Evolutionary conservation across 2,113 vertebrate species (phyloP).

Genomic region (Rhinoptilus africanus): DNA sequence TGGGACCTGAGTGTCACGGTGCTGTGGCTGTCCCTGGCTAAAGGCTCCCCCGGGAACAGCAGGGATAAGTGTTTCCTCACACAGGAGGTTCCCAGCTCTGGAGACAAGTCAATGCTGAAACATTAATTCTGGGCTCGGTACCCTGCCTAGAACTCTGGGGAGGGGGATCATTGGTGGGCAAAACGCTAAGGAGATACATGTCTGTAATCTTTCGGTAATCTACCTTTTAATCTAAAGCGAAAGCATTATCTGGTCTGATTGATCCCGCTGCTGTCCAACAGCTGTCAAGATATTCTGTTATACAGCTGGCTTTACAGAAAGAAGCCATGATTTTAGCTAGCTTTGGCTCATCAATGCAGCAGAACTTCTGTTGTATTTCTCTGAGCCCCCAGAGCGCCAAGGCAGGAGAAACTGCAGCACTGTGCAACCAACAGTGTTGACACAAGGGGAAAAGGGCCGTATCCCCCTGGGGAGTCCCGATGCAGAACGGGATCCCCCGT

Average conservation of each 20-base stretch:
- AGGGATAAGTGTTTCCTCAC: not conserved
- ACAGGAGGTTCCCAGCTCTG: not conserved
- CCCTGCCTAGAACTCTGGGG: not conserved
- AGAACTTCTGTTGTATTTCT: not conserved
- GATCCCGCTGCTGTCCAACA: not conserved
- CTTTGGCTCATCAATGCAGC: not conserved
- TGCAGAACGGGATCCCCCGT: not conserved
- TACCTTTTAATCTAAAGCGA: not conserved
- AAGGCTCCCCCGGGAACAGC: not conserved
- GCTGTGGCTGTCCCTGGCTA: not conserved
- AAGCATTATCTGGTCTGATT: not conserved
- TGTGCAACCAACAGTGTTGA: not conserved
- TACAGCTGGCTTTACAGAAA: not conserved
- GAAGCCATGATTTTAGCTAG: not conserved
- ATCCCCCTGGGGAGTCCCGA: not conserved
- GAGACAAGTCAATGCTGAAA: not conserved
- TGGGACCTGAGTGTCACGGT: rapidly evolving
- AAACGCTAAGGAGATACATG: not conserved
- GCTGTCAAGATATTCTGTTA: not conserved
- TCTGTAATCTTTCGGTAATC: not conserved
- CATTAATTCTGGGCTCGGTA: not conserved
- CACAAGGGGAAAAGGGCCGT: not conserved
- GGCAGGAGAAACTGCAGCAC: not conserved
- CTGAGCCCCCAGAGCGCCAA: not conserved
- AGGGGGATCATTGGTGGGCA: rapidly evolving